Evolutionary conservation across 2,113 vertebrate genomes (phyloP).

Genomic region (Gavialis gangeticus): DNA sequence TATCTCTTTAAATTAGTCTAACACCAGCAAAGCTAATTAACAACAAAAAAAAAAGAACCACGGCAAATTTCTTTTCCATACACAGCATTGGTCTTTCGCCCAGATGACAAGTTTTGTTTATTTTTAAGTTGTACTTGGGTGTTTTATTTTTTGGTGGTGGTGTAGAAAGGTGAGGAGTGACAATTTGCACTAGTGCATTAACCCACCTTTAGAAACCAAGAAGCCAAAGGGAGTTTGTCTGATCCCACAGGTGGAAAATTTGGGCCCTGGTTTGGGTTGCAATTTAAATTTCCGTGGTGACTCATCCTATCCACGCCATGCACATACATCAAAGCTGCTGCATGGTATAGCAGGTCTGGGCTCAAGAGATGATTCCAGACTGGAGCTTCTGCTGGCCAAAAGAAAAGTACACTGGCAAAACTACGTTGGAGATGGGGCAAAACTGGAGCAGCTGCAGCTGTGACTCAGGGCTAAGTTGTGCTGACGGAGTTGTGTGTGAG

Average conservation of each 20-base stretch:
- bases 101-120: not conserved
- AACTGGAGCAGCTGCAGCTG: not conserved
- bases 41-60: not conserved
- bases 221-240: not conserved
- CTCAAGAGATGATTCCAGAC: not conserved
- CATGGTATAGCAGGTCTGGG: not conserved
- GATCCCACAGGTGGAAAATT: not conserved
- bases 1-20: not conserved
- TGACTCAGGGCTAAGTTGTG: not conserved
- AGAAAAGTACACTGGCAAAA: accelerated
- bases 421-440: not conserved
- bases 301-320: not conserved
- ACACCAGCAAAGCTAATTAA: not conserved
- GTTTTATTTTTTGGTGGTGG: not conserved
- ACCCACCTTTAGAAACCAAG: not conserved
- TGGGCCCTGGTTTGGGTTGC: not conserved
- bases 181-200: not conserved
- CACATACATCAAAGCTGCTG: accelerated
- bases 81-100: not conserved
- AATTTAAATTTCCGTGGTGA: not conserved
- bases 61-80: not conserved
- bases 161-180: not conserved
- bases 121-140: not conserved
- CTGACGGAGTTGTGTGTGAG: not conserved
- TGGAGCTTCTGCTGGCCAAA: not conserved